Evolutionary conservation across 2,888 invertebrate genomes (phyloP), one percentile per base, ranked within the genome.

Genomic region (Maniola hyperantus): DNA sequence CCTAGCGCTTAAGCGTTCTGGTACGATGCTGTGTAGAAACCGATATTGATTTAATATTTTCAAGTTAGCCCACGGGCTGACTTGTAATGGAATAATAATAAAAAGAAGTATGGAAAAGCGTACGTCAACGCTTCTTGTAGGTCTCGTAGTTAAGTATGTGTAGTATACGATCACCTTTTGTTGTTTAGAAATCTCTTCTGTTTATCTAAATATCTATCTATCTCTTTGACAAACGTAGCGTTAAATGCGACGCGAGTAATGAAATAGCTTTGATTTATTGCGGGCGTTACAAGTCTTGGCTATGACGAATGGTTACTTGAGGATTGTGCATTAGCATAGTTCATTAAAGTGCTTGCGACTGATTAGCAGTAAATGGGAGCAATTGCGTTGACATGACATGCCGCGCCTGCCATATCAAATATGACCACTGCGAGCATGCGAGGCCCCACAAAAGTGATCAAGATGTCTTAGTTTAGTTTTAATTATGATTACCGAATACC

Each of bases 301-400:
- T 63, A 67, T 67, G 69, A 70, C 59, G 65, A 69, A 71, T 70
- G 58, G 64, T 62, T 48, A 44, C 63, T 67, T 20, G 54, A 26
- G 53, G 60, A 62, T 61, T 62, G 44, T 58, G 65, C 59, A 69
- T 69, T 67, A 69, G 48, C 66, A 54, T 63, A 39, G 55, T 55
- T 55, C 55, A 66, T 73, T 70, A 71, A 69, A 73, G 75, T 71
- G 36, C 64, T 66, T 66, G 68, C 68, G 65, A 60, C 66, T 71
- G 72, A 75, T 74, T 77, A 71, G 71, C 61, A 50, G 74, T 64
- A 67, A 73, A 71, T 65, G 66, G 62, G 64, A 66, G 59, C 64
- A 61, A 68, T 67, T 64, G 63, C 67, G 48, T 65, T 65, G 53
- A 65, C 65, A 69, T 57, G 54, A 60, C 36, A 53, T 46, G 63